A percentile compares a stretch with the other conserved stretches of the same genome.
Evolutionary conservation across 2,113 vertebrate species (phyloP).

Genomic region (Propithecus coquereli): DNA sequence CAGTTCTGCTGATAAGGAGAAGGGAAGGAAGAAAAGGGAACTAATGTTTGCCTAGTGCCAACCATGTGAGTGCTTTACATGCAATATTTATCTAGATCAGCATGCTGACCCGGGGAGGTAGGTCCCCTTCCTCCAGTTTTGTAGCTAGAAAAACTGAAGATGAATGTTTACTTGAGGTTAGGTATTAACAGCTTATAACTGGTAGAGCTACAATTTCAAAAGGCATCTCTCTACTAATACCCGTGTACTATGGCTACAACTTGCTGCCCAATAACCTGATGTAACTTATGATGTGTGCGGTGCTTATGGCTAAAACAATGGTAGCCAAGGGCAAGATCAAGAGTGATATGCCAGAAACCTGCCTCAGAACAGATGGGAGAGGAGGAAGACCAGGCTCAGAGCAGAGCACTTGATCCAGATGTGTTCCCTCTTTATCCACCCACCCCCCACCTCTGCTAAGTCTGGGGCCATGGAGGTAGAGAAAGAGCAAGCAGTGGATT

Average conservation of each 20-base stretch:
- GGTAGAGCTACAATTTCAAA: rapidly evolving
- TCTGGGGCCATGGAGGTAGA: rapidly evolving
- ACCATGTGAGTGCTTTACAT: neutral
- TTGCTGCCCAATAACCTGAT: neutral
- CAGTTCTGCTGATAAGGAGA: neutral
- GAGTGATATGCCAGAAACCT: neutral
- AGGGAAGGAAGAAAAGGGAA: neutral
- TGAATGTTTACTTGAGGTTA: neutral
- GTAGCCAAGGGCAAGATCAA: neutral
- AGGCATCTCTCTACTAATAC: rapidly evolving
- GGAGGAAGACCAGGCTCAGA: neutral
- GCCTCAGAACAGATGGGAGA: rapidly evolving
- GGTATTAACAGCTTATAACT: neutral
- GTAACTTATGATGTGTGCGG: rapidly evolving
- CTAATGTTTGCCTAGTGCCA: rapidly evolving
- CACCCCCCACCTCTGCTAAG: neutral
- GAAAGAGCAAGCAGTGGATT: no score
- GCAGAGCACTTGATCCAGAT: neutral
- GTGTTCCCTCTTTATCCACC: rapidly evolving
- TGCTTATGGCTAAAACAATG: neutral
- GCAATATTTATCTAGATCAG: neutral
- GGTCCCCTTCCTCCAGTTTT: neutral
- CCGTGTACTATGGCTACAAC: neutral
- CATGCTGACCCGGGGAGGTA: no score
- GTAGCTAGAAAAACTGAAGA: neutral